Evolutionary conservation across 2,888 invertebrate genomes (phyloP), one percentile per base, ranked within the genome.

Genomic region (Stramonita haemastoma): DNA sequence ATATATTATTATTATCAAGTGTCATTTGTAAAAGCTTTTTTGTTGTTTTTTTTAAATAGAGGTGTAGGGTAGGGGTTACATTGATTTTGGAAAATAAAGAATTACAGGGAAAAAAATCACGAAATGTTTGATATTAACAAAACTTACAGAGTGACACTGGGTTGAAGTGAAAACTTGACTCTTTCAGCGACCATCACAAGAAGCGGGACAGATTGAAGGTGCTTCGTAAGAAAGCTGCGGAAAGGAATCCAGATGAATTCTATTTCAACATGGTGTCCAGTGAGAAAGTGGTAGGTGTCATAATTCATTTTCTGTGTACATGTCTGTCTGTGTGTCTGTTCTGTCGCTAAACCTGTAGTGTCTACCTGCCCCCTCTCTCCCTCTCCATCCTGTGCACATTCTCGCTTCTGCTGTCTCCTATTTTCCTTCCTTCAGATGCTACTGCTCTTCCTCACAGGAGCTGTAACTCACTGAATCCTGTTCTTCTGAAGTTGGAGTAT

Each of bases 241-340:
- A 99, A 95, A 98, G 97, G 95, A 99, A 99, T 96, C 99, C 99
- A 0, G 99, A 99, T 97, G 99, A 99, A 96, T 99, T 99, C 96
- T 98, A 99, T 96, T 98, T 98, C 96, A 95, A 94, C 81, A 95
- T 95, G 94, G 94, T 94, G n/a, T 93, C 93, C 81, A 94, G 93
- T 70, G 92, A 93, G 85, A 95, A 94, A 91, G 91, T 93, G 93
- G 94, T 94, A 92, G 89, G 92, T 89, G 19, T 26, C 5, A 56
- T 32, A 8, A 11, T 4, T 87, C n/a, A 22, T 22, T 32, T 73
- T 8, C 73, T 26, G n/a, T 87, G 34, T 77, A 29, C 81, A n/a
- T 32, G 19, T 11, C 11, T 77, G 34, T 87, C 4, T 13, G 8
- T 29, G 26, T 79, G n/a, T 81, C 46, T 73, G 60, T 86, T n/a